These are phyloP conservation scores for Ophonus ardosiacus DNA, from an alignment of 2,888 invertebrate species.

Conservation along the genomic window DNA sequence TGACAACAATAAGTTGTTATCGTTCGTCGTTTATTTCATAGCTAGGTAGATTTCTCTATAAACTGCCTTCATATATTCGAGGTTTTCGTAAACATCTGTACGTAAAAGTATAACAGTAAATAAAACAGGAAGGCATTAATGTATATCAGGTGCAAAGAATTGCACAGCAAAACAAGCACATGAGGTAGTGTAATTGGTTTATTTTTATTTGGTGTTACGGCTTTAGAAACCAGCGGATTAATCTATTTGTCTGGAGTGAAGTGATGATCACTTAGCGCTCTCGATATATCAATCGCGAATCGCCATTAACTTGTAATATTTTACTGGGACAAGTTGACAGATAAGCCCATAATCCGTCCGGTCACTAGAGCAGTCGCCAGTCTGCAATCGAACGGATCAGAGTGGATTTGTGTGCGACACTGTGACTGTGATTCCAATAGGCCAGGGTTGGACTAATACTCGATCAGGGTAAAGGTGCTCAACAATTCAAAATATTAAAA, in stretches of 20 bases:
- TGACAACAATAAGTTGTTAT: too few species aligned
- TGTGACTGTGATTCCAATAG: background rate
- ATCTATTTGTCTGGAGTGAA: background rate
- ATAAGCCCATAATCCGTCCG: constrained; percentile 38
- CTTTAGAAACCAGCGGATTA: background rate
- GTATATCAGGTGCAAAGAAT: too few species aligned
- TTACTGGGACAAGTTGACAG: constrained; percentile 27
- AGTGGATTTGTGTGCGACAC: constrained; percentile 39
- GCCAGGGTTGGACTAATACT: background rate
- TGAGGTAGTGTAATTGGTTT: background rate
- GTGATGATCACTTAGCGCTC: background rate
- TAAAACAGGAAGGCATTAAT: too few species aligned
- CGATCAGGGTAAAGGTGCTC: too few species aligned
- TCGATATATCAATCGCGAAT: background rate
- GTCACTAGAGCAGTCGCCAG: constrained; percentile 24
- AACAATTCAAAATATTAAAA: too few species aligned
- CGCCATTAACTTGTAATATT: constrained; percentile 37
- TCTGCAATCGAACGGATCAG: constrained; percentile 16
- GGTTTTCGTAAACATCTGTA: too few species aligned
- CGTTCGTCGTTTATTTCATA: too few species aligned
- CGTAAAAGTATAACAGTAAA: too few species aligned
- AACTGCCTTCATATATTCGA: too few species aligned
- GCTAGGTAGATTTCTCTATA: too few species aligned
- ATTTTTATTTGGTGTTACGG: background rate
- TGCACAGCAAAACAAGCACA: background rate